Base-by-base conservation (phyloP, 2,888 invertebrate species). In the Oxycera nigricornis region DNA sequence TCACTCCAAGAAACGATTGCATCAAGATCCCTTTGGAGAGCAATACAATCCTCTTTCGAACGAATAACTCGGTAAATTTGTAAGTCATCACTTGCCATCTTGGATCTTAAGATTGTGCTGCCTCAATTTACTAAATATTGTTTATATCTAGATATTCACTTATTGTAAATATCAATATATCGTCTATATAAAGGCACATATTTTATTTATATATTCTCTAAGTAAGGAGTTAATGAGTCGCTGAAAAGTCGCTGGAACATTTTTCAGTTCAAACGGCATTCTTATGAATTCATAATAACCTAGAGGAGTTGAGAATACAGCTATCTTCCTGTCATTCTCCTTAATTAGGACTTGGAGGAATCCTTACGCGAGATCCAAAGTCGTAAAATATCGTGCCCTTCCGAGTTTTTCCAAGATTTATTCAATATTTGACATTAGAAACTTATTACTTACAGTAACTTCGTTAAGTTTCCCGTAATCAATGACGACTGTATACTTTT, bases 191-290 rank as follows among this genome's bases (percentile, higher is more conserved):
- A 7, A 7, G 6, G 11, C 6, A 7, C 75, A 1, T 39, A 31
- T 30, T 50, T 41, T 26, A 74, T 20, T 9, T 74, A 50, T 50
- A 50, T 50, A 50, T 50, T 50, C 50, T n/a, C 50, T 50, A 17
- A 50, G 50, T 50, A 50, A 61, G 22, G 46, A 9, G 30, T 76
- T 74, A 76, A 80, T 80, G 9, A 79, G 20, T 4, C 79, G 52
- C 70, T 80, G 79, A n/a, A 81, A 81, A 6, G 79, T 80, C 0
- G 79, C 77, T 0, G 79, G 79, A 1, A 35, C 35, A 17, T 62
- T 11, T 31, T 28, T 62, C 9, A 62, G 39, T 9, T 20, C 35
- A 20, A 62, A 62, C 26, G 62, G 62, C 31, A 31, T 62, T 62
- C 31, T 62, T 11, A 50, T 17, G 17, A 50, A 50, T n/a, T 50